phyloP scores from a whole-genome alignment of 2,888 invertebrate genomes.

The Spisula solida region DNA sequence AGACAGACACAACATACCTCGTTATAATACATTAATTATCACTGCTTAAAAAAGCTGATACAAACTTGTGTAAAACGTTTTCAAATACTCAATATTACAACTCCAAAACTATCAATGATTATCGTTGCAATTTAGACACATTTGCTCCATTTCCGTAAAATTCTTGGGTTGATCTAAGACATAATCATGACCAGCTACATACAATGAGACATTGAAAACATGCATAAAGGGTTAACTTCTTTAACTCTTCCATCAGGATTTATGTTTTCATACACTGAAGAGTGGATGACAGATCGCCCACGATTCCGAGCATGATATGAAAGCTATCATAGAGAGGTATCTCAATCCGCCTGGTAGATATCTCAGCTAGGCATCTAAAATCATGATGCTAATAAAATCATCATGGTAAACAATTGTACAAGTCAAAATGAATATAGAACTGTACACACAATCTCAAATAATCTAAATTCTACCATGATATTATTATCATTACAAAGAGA shows the following conservation, averaged over 20 bases:
- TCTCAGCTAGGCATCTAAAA: neutral
- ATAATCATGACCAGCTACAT: neutral
- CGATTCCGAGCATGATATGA: neutral
- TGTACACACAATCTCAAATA: neutral
- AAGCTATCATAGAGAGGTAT: neutral
- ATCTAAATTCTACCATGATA: slow-evolving; percentile 14
- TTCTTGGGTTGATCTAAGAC: neutral
- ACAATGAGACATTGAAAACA: too few relatives aligned
- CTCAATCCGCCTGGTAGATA: neutral
- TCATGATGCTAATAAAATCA: neutral
- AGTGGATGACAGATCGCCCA: neutral
- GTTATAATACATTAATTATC: too few relatives aligned
- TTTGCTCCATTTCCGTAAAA: neutral
- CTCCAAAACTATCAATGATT: too few relatives aligned
- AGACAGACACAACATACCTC: too few relatives aligned
- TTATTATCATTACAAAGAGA: slow-evolving; percentile 17
- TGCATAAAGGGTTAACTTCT: too few relatives aligned
- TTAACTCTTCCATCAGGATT: too few relatives aligned
- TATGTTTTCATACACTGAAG: too few relatives aligned
- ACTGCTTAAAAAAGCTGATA: too few relatives aligned
- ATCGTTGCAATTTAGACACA: neutral
- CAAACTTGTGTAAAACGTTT: too few relatives aligned
- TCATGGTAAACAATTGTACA: neutral
- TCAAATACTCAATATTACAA: neutral
- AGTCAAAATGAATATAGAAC: slow-evolving; percentile 7